Conservation (phyloP, 2,113 vertebrate genomes). For the Spilogale gracilis region DNA sequence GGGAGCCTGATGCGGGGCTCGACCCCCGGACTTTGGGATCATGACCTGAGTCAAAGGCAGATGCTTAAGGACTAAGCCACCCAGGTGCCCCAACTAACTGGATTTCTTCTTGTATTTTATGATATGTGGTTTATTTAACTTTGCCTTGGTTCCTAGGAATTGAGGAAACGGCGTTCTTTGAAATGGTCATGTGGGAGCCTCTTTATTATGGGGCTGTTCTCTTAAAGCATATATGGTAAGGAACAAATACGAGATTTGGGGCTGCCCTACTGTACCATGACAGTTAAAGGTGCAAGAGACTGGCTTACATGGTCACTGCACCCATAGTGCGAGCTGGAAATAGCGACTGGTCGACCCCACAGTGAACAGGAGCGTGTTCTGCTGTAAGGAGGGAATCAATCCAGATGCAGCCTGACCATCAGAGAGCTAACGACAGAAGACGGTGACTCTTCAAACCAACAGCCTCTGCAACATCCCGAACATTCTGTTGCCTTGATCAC, state of each 20-base stretch:
- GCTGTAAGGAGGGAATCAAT: neutral
- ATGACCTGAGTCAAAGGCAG: no score
- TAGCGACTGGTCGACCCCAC: neutral
- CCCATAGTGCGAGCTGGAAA: neutral
- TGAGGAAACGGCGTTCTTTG: neutral
- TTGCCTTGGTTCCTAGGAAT: neutral
- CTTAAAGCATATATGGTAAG: neutral
- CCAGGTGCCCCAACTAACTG: no score
- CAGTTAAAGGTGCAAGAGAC: no score
- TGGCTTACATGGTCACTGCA: neutral
- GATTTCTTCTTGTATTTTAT: conserved; percentile 4
- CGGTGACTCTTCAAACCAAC: neutral
- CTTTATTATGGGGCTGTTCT: neutral
- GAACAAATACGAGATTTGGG: neutral
- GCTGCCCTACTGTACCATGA: neutral
- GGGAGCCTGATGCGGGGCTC: no score
- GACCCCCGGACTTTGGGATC: no score
- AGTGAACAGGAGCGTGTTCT: neutral
- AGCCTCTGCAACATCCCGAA: neutral
- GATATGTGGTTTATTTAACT: neutral
- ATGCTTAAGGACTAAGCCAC: no score
- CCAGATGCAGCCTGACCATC: neutral
- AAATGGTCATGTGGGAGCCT: neutral
- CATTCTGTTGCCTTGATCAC: neutral
- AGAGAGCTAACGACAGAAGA: neutral